Conservation (phyloP, 1,140 invertebrate species). For the Panonychus citri region DNA sequence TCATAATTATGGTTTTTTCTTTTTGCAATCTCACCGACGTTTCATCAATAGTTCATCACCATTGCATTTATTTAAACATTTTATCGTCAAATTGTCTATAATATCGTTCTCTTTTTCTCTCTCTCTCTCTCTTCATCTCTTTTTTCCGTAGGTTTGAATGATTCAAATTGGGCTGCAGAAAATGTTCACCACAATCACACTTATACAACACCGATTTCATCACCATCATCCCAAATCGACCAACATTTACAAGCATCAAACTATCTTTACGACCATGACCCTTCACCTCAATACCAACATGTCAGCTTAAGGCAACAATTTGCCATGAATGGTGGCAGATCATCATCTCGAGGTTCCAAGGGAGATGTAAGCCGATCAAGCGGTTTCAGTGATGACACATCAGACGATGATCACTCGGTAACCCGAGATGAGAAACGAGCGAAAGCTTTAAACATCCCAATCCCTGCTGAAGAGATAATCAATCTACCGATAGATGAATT, state of each 20-base stretch:
- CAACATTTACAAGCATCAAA: not conserved
- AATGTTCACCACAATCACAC: not conserved
- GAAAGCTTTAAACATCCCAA: conserved; percentile 49
- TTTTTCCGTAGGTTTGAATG: not conserved
- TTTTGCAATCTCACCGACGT: not conserved
- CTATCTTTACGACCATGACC: not conserved
- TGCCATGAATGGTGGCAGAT: not conserved
- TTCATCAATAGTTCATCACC: not conserved
- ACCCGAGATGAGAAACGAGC: conserved; percentile 56
- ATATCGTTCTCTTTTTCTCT: too few relatives aligned
- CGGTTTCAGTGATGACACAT: not conserved
- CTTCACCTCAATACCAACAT: not conserved
- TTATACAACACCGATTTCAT: not conserved
- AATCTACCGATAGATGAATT: conserved; percentile 94
- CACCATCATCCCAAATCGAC: too few relatives aligned
- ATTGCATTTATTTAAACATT: too few relatives aligned
- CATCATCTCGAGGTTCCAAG: not conserved
- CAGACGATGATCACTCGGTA: not conserved
- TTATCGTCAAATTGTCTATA: too few relatives aligned
- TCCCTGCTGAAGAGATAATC: conserved; percentile 70
- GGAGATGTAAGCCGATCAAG: not conserved
- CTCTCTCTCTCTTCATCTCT: too few relatives aligned
- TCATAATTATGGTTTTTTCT: too few relatives aligned
- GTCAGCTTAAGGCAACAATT: too few relatives aligned
- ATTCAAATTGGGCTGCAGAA: too few relatives aligned